Evolutionary conservation across 2,888 invertebrate species (phyloP), one percentile per base, ranked within the genome.

Genomic region (Lottia scabra): DNA sequence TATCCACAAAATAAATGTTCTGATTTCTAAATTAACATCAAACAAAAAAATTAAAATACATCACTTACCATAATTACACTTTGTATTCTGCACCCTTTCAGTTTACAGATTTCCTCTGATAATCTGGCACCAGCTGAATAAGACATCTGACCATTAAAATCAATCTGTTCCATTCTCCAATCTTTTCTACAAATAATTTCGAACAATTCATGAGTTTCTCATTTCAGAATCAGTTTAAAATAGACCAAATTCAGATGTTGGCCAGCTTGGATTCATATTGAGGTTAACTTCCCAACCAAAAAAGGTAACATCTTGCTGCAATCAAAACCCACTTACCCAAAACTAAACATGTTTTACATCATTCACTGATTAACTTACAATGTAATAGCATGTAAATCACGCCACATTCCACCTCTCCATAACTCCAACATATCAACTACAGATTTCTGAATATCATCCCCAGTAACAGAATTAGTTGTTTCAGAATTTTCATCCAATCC

Each of bases 61-160:
- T 38, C 8, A 38, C 38, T 38, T 6, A 38, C 38, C 38, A 38
- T 38, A 38, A 38, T 10, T 38, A 23, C 12, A 56, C 56, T 56
- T 19, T 56, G 56, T 56, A 56, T 19, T 56, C 56, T 56, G 23
- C 19, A 23, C 15, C 56, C 12, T 23, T 23, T 56, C 3, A 56
- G 6, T 19, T 3, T 56, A 23, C 56, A 19, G 23, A 56, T 56
- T 13, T 56, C 56, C 23, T 56, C 56, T 23, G 56, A 19, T 8
- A 56, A 23, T 56, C 23, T 19, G 19, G 26, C 74, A 43, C 72
- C 73, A 48, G 62, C 67, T 15, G 75, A 48, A 63, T 75, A 23
- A 8, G 71, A 67, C 48, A 74, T 65, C 68, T 78, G 78, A 13
- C 71, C 74, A 63, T 64, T 72, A 62, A 74, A 78, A 67, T 78